phyloP scores from a whole-genome alignment of 1,140 invertebrate genomes.

The Drosophila azteca region DNA sequence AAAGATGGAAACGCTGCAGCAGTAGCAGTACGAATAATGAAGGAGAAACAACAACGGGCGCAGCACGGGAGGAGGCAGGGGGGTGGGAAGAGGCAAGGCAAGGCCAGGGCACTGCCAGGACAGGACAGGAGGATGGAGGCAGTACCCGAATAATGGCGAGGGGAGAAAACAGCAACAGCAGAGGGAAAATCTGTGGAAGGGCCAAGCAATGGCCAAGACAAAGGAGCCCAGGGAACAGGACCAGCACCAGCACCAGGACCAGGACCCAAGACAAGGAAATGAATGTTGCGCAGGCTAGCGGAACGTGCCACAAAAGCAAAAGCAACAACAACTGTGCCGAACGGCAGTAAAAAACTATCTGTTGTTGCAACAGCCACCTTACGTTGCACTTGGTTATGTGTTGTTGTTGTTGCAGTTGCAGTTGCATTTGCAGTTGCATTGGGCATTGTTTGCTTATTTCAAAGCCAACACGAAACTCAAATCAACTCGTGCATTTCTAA shows the following conservation, averaged over 20 bases:
- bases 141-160: constrained; percentile 32
- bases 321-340: constrained; percentile 16
- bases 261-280: constrained; percentile 63
- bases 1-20: constrained; percentile 29
- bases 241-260: constrained; percentile 6
- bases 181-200: neutral
- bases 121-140: neutral
- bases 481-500: constrained; percentile 83
- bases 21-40: neutral
- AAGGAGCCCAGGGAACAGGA: constrained; percentile 21
- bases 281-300: constrained; percentile 68
- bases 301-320: constrained; percentile 57
- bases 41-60: neutral
- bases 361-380: constrained; percentile 40
- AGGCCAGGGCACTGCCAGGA: neutral
- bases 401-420: constrained; percentile 2
- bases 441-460: constrained; percentile 75
- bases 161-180: constrained; percentile 9
- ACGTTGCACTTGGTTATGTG: constrained; percentile 43
- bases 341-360: neutral
- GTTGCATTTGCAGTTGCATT: constrained; percentile 44
- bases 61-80: too few relatives aligned
- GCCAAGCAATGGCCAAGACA: constrained; percentile 30
- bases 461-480: constrained; percentile 79
- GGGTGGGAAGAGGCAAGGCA: too few relatives aligned